These are phyloP conservation scores for Stomorhina lunata DNA, from an alignment of 2,888 invertebrate genomes.

Conservation along the genomic window DNA sequence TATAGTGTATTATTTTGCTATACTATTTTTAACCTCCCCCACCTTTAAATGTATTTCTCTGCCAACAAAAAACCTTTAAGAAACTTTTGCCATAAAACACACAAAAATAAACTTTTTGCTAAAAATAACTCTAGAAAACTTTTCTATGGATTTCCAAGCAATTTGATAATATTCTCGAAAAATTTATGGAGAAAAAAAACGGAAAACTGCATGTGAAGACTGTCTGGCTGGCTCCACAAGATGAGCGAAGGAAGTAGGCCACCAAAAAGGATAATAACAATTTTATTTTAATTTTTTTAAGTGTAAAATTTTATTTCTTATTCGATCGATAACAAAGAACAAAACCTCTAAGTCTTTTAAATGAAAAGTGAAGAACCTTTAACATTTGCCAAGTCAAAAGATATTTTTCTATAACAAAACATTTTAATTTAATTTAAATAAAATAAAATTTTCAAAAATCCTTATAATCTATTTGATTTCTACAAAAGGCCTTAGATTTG, in stretches of 20 bases:
- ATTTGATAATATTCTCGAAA: background rate
- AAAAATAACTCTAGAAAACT: background rate
- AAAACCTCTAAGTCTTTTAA: slow-evolving; percentile 25
- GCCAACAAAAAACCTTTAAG: no score
- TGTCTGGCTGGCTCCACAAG: slow-evolving; percentile 34
- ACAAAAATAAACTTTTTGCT: background rate
- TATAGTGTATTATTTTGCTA: no score
- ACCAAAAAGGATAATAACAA: slow-evolving; percentile 9
- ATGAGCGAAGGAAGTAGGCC: slow-evolving; percentile 35
- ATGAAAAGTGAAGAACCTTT: slow-evolving; percentile 35
- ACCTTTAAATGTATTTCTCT: no score
- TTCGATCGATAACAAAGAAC: slow-evolving; percentile 35
- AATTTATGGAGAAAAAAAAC: background rate
- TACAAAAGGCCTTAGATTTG: no score
- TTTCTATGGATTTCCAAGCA: slow-evolving; percentile 1
- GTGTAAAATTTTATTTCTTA: slow-evolving; percentile 2
- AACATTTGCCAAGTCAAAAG: slow-evolving; percentile 46
- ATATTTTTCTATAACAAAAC: background rate
- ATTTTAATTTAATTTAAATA: background rate
- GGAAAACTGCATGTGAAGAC: slow-evolving; percentile 6
- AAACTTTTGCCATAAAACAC: slow-evolving; percentile 30
- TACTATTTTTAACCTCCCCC: no score
- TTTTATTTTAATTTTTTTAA: background rate
- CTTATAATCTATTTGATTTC: slow-evolving; percentile 23
- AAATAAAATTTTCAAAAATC: slow-evolving; percentile 2